phyloP scores from a whole-genome alignment of 2,888 invertebrate genomes.

The Eurytoma adleriae region DNA sequence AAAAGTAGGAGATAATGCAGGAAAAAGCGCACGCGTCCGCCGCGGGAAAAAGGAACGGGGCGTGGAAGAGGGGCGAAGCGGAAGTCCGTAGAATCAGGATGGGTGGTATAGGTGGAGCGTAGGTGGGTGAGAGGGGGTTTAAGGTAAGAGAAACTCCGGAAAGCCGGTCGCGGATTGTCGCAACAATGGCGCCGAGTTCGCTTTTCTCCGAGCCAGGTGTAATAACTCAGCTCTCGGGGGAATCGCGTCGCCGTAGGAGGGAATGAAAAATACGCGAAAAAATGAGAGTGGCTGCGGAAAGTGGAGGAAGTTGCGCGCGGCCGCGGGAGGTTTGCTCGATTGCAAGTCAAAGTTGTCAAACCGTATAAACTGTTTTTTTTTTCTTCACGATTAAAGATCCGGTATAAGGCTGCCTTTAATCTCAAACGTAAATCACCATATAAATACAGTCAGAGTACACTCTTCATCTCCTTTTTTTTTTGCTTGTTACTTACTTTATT shows the following conservation, averaged over 20 bases:
- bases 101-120: not conserved
- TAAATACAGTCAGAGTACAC: too few relatives aligned
- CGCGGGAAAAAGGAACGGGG: not conserved
- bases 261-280: constrained; percentile 11
- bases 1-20: constrained; percentile 6
- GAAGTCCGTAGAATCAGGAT: too few relatives aligned
- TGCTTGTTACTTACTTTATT: too few relatives aligned
- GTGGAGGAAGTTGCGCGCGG: not conserved
- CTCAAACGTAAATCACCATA: too few relatives aligned
- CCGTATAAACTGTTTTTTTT: too few relatives aligned
- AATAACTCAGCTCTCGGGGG: constrained; percentile 63
- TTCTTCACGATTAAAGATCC: too few relatives aligned
- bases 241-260: constrained; percentile 14
- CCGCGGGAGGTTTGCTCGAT: not conserved
- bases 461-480: too few relatives aligned
- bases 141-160: constrained; percentile 54
- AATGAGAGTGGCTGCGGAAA: not conserved
- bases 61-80: not conserved
- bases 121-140: not conserved
- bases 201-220: constrained; percentile 56
- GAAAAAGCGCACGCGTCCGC: not conserved
- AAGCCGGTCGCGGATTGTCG: constrained; percentile 50
- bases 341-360: too few relatives aligned
- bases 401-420: too few relatives aligned
- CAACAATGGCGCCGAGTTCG: constrained; percentile 52